Percentiles rank a stretch among this genome's conserved stretches.
Evolutionary conservation across 2,888 invertebrate species (phyloP).

Genomic region (Hedya salicella): DNA sequence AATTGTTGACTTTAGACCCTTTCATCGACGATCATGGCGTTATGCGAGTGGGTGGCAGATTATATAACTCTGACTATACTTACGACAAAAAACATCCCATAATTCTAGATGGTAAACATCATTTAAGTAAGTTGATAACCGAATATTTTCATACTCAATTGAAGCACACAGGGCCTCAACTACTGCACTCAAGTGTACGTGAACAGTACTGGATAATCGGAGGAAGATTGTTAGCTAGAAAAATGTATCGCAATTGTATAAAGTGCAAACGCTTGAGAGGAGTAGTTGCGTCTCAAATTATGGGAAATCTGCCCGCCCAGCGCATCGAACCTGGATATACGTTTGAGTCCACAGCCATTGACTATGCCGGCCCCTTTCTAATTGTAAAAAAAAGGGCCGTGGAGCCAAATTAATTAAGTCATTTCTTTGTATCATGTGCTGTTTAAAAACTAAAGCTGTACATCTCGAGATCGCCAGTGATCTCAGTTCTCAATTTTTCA

Average conservation of each 20-base stretch:
- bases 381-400: too few species aligned
- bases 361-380: conserved; percentile 45
- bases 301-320: conserved; percentile 43
- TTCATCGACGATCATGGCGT: too few species aligned
- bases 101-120: conserved; percentile 34
- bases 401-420: too few species aligned
- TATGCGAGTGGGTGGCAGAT: too few species aligned
- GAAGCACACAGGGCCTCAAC: conserved; percentile 44
- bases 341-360: conserved; percentile 40
- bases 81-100: too few species aligned
- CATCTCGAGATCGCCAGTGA: conserved; percentile 44
- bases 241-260: conserved; percentile 35
- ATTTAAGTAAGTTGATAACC: conserved; percentile 37
- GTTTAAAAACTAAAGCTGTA: not conserved
- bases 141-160: conserved; percentile 42
- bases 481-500: conserved; percentile 39
- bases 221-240: conserved; percentile 38
- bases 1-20: too few species aligned
- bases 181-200: conserved; percentile 36
- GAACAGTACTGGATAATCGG: conserved; percentile 7
- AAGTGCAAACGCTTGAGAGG: conserved; percentile 36
- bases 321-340: conserved; percentile 29
- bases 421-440: too few species aligned
- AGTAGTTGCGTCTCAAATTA: conserved; percentile 36
- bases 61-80: too few species aligned